phyloP scores from a whole-genome alignment of 1,140 invertebrate species.

The Drosophila bocki region DNA sequence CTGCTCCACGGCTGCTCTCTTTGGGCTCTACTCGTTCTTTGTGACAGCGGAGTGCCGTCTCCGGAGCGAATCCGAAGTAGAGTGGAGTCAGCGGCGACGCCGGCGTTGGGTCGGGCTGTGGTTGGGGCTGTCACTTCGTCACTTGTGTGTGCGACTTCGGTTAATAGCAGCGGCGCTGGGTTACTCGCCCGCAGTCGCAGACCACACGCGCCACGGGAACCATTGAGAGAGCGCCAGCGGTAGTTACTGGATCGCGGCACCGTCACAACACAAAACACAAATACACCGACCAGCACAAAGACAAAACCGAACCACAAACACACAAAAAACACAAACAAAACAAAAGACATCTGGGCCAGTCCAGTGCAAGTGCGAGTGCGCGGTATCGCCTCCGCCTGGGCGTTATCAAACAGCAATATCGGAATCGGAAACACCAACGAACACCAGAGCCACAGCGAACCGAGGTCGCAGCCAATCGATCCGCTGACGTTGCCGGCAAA shows the following conservation, averaged over 20 bases:
- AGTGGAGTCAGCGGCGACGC: conserved; percentile 50
- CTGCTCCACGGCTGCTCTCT: conserved; percentile 32
- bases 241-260: conserved; percentile 9
- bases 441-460: conserved; percentile 9
- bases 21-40: conserved; percentile 70
- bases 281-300: neutral
- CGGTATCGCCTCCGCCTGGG: conserved; percentile 26
- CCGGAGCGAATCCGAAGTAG: conserved; percentile 19
- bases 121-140: conserved; percentile 23
- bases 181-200: conserved; percentile 58
- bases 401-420: conserved; percentile 40
- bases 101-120: conserved; percentile 14
- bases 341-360: conserved; percentile 27
- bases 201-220: conserved; percentile 57
- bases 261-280: conserved; percentile 2
- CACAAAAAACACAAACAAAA: conserved; percentile 37
- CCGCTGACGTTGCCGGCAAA: conserved; percentile 5
- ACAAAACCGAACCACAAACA: conserved; percentile 10
- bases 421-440: conserved; percentile 19
- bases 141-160: conserved; percentile 43
- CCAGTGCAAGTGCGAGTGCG: conserved; percentile 17
- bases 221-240: conserved; percentile 25
- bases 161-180: conserved; percentile 61
- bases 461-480: conserved; percentile 18
- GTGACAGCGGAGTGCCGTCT: conserved; percentile 35